Evolutionary conservation across 2,113 vertebrate species (phyloP).

Genomic region (Gallinago undulata): DNA sequence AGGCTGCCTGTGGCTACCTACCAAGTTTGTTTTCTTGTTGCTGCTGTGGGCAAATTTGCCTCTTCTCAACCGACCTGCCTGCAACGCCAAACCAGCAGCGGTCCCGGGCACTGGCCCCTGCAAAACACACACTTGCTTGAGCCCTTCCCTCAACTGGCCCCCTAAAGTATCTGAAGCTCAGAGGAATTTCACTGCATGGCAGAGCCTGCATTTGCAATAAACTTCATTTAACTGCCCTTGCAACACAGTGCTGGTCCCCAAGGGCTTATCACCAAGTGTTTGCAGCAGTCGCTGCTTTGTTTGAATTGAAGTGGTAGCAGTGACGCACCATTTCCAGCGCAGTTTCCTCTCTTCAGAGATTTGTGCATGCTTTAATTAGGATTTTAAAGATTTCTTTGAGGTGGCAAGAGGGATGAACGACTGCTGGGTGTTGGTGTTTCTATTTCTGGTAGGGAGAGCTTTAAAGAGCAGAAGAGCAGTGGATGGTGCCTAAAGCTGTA

Average conservation of each 20-base stretch:
- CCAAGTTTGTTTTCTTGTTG: neutral
- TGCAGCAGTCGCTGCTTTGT: neutral
- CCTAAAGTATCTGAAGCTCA: neutral
- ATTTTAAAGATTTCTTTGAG: neutral
- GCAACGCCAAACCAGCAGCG: neutral
- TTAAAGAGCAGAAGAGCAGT: neutral
- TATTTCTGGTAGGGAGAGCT: neutral
- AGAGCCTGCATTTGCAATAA: neutral
- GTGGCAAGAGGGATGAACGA: neutral
- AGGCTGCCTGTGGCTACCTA: neutral
- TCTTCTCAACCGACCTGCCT: conserved; percentile 4
- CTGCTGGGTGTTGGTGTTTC: neutral
- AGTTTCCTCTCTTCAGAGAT: neutral
- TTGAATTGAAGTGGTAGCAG: neutral
- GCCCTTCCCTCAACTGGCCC: neutral
- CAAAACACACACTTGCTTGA: neutral
- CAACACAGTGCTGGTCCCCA: neutral
- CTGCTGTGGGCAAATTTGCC: neutral
- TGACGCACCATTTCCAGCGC: neutral
- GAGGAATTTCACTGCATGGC: neutral
- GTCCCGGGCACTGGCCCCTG: neutral
- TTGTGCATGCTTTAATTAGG: neutral
- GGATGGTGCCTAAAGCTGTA: neutral
- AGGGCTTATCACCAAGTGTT: neutral
- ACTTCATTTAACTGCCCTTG: neutral